Conservation (phyloP, 2,113 vertebrate genomes). For the Brachyhypopomus occidentalis region DNA sequence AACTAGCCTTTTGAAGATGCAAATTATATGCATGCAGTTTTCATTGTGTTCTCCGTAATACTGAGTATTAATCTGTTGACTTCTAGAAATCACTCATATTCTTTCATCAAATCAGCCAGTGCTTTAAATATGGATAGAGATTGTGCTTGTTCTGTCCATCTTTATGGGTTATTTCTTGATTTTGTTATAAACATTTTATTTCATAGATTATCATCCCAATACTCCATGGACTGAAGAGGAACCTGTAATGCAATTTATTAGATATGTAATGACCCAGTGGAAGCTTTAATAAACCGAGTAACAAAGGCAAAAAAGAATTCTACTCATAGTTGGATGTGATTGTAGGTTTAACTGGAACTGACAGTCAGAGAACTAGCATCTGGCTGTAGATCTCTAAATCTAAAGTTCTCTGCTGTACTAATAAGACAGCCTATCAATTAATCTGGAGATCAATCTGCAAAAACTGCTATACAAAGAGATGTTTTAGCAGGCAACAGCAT, state of each 20-base stretch:
- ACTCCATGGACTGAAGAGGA: no score
- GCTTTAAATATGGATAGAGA: not conserved
- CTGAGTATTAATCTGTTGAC: not conserved
- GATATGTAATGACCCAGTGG: no score
- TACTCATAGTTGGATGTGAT: not conserved
- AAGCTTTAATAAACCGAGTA: no score
- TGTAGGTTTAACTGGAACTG: not conserved
- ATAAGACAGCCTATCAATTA: constrained; percentile 10
- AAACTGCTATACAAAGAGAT: not conserved
- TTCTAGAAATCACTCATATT: constrained; percentile 11
- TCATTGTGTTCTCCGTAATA: not conserved
- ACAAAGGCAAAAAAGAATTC: no score
- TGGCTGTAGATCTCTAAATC: no score
- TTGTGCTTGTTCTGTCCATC: not conserved
- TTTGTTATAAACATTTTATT: not conserved
- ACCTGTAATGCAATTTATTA: no score
- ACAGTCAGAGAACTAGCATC: constrained; percentile 15
- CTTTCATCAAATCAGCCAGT: not conserved
- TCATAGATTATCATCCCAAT: no score
- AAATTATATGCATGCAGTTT: constrained; percentile 28
- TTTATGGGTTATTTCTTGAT: not conserved
- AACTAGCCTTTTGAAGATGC: constrained; percentile 40
- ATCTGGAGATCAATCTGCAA: constrained; percentile 23
- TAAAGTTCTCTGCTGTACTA: constrained; percentile 8
- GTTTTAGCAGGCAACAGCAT: not conserved